A percentile compares a stretch with the other conserved stretches of the same genome.
Evolutionary conservation across 2,888 invertebrate species (phyloP).

Genomic region (Diploptera punctata): DNA sequence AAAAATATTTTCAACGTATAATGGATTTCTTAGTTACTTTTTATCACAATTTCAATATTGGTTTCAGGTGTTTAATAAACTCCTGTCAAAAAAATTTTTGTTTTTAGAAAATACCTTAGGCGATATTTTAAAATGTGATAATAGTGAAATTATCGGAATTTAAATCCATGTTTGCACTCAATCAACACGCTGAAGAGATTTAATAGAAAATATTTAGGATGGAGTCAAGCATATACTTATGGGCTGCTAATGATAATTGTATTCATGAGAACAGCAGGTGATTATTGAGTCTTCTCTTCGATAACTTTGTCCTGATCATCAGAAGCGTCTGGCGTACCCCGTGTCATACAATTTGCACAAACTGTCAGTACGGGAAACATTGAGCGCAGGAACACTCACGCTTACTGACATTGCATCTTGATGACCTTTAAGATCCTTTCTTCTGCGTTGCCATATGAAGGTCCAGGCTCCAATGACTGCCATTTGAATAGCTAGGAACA

Average conservation of each 20-base stretch:
- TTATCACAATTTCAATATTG: too few species aligned
- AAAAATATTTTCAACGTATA: too few species aligned
- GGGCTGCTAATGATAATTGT: background rate
- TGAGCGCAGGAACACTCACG: constrained; percentile 67
- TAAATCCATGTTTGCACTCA: too few species aligned
- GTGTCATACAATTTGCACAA: constrained; percentile 89
- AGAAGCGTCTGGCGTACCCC: constrained; percentile 76
- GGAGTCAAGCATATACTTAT: background rate
- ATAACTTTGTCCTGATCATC: background rate
- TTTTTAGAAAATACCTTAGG: too few species aligned
- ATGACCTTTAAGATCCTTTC: constrained; percentile 60
- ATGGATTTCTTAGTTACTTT: too few species aligned
- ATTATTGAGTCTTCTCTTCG: background rate
- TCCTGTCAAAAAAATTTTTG: too few species aligned
- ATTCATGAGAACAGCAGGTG: background rate
- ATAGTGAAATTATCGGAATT: too few species aligned
- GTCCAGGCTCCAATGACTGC: constrained; percentile 89
- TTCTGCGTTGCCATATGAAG: constrained; percentile 84
- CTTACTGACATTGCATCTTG: constrained; percentile 66
- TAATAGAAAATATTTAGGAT: background rate
- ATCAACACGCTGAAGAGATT: too few species aligned
- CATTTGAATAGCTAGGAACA: constrained; percentile 86
- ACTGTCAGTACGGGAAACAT: constrained; percentile 68
- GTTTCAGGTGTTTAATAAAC: too few species aligned
- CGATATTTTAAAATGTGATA: too few species aligned